Evolutionary conservation across 2,113 vertebrate genomes (phyloP).

Genomic region (Dipodomys spectabilis): DNA sequence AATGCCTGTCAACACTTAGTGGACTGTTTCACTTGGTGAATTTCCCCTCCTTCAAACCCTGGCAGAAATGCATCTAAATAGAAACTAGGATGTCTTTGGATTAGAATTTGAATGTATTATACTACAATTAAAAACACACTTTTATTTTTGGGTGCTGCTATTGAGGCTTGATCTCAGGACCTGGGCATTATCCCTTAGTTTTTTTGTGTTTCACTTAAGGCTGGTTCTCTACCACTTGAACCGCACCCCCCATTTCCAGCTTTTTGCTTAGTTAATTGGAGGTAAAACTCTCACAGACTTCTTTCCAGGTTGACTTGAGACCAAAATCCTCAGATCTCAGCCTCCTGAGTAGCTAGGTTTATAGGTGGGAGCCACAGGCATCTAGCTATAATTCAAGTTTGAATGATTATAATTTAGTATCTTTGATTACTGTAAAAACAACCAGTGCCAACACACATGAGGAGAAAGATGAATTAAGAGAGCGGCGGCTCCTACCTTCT

Average conservation of each 20-base stretch:
- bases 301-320: background rate
- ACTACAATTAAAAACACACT: background rate
- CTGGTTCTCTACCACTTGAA: too few relatives aligned
- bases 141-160: too few relatives aligned
- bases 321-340: too few relatives aligned
- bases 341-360: too few relatives aligned
- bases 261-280: too few relatives aligned
- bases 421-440: background rate
- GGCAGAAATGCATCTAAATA: background rate
- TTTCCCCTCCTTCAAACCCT: background rate
- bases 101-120: background rate
- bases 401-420: background rate
- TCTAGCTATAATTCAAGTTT: background rate
- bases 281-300: too few relatives aligned
- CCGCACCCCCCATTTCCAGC: too few relatives aligned
- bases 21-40: background rate
- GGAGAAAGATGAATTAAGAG: background rate
- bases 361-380: too few relatives aligned
- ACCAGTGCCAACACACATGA: background rate
- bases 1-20: background rate
- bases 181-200: too few relatives aligned
- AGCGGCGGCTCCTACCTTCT: constrained; percentile 76
- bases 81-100: background rate
- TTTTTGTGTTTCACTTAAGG: too few relatives aligned
- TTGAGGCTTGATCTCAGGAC: too few relatives aligned